These are phyloP conservation scores for Mirounga angustirostris DNA, from an alignment of 2,113 vertebrate species.

Conservation along the genomic window DNA sequence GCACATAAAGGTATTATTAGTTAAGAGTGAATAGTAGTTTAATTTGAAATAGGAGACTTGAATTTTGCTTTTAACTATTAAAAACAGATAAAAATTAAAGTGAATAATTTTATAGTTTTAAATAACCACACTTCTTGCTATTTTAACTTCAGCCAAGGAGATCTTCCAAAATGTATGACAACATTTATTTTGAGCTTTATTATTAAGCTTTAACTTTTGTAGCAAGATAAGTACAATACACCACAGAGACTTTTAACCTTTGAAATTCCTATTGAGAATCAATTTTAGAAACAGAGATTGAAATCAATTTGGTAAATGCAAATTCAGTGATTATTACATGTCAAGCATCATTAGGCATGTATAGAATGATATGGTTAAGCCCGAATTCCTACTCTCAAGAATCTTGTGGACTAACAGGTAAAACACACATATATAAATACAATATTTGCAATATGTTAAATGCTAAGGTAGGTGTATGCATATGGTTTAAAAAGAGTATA, in stretches of 20 bases:
- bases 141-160: constrained; percentile 59
- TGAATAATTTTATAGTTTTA: constrained; percentile 56
- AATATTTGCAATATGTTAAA: background rate
- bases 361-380: background rate
- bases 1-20: constrained; percentile 86
- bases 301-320: background rate
- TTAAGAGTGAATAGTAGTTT: constrained; percentile 84
- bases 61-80: constrained; percentile 80
- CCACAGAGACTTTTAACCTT: background rate
- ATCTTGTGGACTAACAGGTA: background rate
- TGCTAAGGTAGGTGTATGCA: background rate
- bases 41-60: constrained; percentile 78
- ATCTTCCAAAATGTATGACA: background rate
- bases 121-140: constrained; percentile 64
- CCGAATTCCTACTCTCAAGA: background rate
- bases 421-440: background rate
- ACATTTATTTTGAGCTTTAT: background rate
- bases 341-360: background rate
- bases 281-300: background rate
- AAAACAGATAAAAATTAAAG: constrained; percentile 57
- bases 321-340: background rate
- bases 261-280: background rate
- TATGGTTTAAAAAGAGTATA: background rate
- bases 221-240: constrained; percentile 55
- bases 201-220: constrained; percentile 35